Evolutionary conservation across 2,113 vertebrate species (phyloP), one percentile per base, ranked within the genome.

Genomic region (Cyanocitta stelleri): DNA sequence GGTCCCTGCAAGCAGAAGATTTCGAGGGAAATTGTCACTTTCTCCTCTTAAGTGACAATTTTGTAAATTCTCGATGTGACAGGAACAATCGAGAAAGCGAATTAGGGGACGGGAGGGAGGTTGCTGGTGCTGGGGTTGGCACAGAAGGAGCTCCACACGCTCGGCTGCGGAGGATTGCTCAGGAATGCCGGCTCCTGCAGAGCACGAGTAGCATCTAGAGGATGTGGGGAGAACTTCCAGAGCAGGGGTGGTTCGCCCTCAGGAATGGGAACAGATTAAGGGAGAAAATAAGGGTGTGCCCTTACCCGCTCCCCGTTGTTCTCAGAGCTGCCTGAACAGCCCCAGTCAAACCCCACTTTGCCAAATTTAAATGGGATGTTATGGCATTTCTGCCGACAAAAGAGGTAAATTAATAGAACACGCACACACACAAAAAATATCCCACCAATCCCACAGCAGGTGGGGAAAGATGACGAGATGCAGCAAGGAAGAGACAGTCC

Each of bases 181-280:
- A 2, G n/a, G 62, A 95, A 62, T 71, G 55, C 4, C 14, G 7
- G 37, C 37, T 69, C 96, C 61, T 83, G 71, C 73, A 84, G 95
- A 89, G 54, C 96, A 96, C 92, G 46, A 93, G 55, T n/a, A 97
- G 37, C 98, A 97, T 74, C 98, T 98, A 95, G 96, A 97, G 98
- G 97, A 44, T 6, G 13, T 0, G 10, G 22, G 61, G 68, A 59
- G 35, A 94, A 95, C 30, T 78, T 83, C 17, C 52, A 13, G 26
- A 26, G 61, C n/a, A 13, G 19, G 15, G 46, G 17, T 1, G 23
- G 48, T 24, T 61, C 80, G 14, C 8, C 30, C 8, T 10, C 13
- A 30, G n/a, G 4, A 68, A 48, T 1, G 16, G 49, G 55, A 77
- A 32, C 3, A 7, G 33, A 49, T 27, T 21, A 37, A 22, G 24